Evolutionary conservation across 2,113 vertebrate genomes (phyloP).

Genomic region (Herpailurus yagouaroundi): DNA sequence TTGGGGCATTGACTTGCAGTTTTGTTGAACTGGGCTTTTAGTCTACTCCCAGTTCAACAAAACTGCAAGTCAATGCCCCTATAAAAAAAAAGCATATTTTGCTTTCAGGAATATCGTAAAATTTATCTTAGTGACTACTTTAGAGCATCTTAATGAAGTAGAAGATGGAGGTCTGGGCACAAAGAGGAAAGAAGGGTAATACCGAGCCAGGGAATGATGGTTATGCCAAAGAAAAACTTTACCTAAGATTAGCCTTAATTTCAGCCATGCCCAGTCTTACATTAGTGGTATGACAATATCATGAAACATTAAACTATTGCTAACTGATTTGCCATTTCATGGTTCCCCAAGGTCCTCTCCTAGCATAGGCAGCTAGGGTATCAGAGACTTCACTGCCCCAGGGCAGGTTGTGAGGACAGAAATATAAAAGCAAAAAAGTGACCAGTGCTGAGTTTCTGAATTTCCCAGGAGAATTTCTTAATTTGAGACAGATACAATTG

Average conservation of each 20-base stretch:
- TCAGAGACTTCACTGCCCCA: neutral
- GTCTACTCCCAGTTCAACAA: neutral
- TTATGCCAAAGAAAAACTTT: neutral
- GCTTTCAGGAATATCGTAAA: neutral
- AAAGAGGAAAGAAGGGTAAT: neutral
- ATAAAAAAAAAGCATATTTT: neutral
- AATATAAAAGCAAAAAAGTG: neutral
- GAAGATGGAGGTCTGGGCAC: neutral
- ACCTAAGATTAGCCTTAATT: neutral
- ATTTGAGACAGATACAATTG: neutral
- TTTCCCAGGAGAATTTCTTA: neutral
- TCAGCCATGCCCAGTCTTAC: neutral
- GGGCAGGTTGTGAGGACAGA: neutral
- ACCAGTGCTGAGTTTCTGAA: neutral
- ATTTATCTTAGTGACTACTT: neutral
- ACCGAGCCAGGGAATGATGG: neutral
- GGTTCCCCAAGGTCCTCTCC: neutral
- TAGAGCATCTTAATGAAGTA: neutral
- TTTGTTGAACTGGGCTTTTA: too few relatives aligned
- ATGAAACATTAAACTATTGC: neutral
- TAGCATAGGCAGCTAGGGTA: neutral
- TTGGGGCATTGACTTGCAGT: too few relatives aligned
- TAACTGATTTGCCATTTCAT: neutral
- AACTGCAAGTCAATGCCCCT: neutral
- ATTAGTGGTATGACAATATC: neutral